A percentile compares a stretch with the other conserved stretches of the same genome.
These are phyloP conservation scores for Antheraea assamensis DNA, from an alignment of 2,888 invertebrate genomes.

Conservation along the genomic window DNA sequence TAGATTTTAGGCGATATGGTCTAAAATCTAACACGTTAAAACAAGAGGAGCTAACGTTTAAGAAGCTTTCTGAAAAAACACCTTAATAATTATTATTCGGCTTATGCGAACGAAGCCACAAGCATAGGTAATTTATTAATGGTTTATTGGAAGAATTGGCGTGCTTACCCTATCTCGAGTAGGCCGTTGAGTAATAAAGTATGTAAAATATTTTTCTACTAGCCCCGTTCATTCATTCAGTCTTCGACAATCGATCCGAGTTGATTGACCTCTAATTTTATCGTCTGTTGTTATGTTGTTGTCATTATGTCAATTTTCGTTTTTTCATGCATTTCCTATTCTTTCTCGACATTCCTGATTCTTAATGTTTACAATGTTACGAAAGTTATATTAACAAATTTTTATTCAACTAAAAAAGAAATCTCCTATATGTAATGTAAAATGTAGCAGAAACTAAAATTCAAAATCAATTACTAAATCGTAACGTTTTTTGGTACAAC, in stretches of 20 bases:
- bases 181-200: neutral
- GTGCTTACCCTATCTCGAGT: neutral
- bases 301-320: neutral
- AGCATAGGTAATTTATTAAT: no score
- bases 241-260: neutral
- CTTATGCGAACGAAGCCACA: neutral
- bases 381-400: neutral
- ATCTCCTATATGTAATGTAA: no score
- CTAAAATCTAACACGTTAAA: no score
- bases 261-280: slow-evolving; percentile 5
- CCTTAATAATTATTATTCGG: neutral
- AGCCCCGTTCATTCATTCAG: neutral
- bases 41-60: no score
- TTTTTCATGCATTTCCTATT: neutral
- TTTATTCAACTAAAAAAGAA: neutral
- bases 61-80: neutral
- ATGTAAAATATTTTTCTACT: neutral
- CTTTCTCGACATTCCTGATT: neutral
- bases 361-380: neutral
- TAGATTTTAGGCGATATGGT: no score
- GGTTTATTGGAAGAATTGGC: neutral
- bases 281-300: neutral
- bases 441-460: no score
- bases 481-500: no score
- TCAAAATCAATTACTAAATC: no score